These are phyloP conservation scores for Hermaeophaga mercurialis DNA, from an alignment of 2,888 invertebrate genomes.

Conservation along the genomic window DNA sequence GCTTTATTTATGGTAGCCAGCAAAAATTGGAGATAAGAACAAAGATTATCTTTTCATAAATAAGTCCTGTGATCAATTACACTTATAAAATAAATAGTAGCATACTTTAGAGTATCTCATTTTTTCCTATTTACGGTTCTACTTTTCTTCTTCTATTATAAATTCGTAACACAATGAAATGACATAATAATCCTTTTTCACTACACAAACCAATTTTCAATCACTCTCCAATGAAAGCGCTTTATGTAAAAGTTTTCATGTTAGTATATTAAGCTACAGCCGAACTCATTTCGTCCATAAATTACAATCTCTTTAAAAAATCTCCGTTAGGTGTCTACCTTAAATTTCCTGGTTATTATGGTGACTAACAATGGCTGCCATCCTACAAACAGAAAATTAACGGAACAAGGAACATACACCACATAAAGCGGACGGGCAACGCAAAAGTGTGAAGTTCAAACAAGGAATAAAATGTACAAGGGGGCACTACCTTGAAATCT, in stretches of 20 bases:
- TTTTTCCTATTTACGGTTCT: too few relatives aligned
- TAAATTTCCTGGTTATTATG: slow-evolving; percentile 15
- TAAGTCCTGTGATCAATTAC: too few relatives aligned
- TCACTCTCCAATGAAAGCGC: too few relatives aligned
- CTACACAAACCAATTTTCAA: too few relatives aligned
- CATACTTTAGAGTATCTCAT: too few relatives aligned
- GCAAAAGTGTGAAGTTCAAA: slow-evolving; percentile 6
- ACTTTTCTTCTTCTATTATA: too few relatives aligned
- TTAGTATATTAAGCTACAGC: too few relatives aligned
- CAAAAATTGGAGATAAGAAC: not conserved
- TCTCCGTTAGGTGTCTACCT: slow-evolving; percentile 2
- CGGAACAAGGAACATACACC: slow-evolving; percentile 1
- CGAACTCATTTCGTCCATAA: not conserved
- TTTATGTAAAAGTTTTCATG: too few relatives aligned
- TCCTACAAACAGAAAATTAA: slow-evolving; percentile 8
- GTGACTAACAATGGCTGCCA: slow-evolving; percentile 1
- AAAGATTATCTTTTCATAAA: slow-evolving; percentile 7
- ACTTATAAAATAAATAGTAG: too few relatives aligned
- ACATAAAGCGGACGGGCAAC: not conserved
- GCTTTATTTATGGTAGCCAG: slow-evolving; percentile 17
- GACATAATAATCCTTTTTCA: too few relatives aligned
- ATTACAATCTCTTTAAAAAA: slow-evolving; percentile 3
- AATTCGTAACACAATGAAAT: too few relatives aligned
- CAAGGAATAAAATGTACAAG: not conserved
- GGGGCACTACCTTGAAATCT: too few relatives aligned